Evolutionary conservation across 2,797 vertebrate species (phyloP), one percentile per base, ranked within the genome.

Genomic region (Mormyrus proboscirostris): DNA sequence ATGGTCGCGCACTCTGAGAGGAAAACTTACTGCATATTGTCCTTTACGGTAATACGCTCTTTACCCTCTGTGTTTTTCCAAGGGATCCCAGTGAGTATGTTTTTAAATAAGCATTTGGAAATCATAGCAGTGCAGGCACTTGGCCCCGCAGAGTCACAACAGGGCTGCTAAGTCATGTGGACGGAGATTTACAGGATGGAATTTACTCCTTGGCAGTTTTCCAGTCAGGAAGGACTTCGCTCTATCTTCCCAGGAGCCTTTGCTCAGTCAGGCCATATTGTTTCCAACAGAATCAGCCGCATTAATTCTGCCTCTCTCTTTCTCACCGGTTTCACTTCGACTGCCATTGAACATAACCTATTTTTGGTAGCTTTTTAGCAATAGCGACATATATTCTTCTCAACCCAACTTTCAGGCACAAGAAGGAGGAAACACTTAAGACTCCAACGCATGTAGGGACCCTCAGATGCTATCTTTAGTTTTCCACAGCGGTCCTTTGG

Each of bases 141-240:
- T 14, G 6, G 83, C 25, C 29, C 33, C 12, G 10, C 29, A 2
- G 4, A 44, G 59, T 51, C 49, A 33, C 16, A n/a, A 22, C 57
- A 51, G 59, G 84, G 29, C 57, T 50, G 57, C 89, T 86, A 84
- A 89, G 83, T 89, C 89, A 89, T 49, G 59, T 44, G 38, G 79
- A 33, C 4, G 22, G 33, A 44, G 57, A 88, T 41, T 41, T 65
- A 55, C 73, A 59, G 41, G 88, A 7, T 62, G 44, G 38, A 49
- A 62, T 84, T 62, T 47, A 84, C 22, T 69, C 88, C 83, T 38
- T 86, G 82, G 82, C 88, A 89, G 82, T 53, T n/a, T n/a, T 65
- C 88, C 82, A 86, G 83, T 50, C 83, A 38, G 19, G 55, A 86
- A 89, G 41, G 33, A 73, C 25, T 73, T 51, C 4, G 51, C 59